These are phyloP conservation scores for Pandemis cinnamomeana DNA, from an alignment of 2,888 invertebrate species.

Conservation along the genomic window DNA sequence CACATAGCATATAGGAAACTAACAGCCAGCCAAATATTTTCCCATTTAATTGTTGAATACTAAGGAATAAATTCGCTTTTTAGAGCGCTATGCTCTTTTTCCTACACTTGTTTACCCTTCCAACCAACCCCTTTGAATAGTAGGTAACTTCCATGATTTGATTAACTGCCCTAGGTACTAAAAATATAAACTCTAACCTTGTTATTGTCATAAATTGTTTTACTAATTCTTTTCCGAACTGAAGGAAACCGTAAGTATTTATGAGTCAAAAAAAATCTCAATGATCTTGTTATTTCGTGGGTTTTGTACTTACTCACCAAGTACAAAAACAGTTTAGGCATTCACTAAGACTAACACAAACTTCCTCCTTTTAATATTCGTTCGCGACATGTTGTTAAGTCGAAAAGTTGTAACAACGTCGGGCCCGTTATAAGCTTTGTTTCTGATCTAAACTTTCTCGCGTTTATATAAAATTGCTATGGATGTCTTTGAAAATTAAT, in stretches of 20 bases:
- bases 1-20: not conserved
- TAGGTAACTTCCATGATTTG: constrained; percentile 7
- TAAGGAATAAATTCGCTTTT: not conserved
- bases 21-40: not conserved
- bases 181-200: constrained; percentile 11
- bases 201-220: constrained; percentile 26
- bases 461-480: constrained; percentile 11
- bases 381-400: constrained; percentile 26
- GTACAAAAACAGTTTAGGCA: constrained; percentile 5
- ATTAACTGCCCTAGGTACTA: constrained; percentile 18
- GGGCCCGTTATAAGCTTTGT: constrained; percentile 17
- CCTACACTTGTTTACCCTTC: constrained; percentile 16
- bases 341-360: constrained; percentile 3
- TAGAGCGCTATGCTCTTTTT: not conserved
- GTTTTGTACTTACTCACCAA: not conserved
- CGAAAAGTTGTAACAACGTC: constrained; percentile 19
- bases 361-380: constrained; percentile 27
- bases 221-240: constrained; percentile 15
- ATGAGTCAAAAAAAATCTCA: not conserved
- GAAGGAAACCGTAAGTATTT: not conserved
- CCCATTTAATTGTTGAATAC: not conserved
- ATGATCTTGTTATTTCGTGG: not conserved
- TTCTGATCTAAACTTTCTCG: constrained; percentile 17
- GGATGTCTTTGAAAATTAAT: constrained; percentile 6
- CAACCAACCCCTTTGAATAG: not conserved